These are phyloP conservation scores for Athripsodes cinereus DNA, from an alignment of 2,888 invertebrate species.

Conservation along the genomic window DNA sequence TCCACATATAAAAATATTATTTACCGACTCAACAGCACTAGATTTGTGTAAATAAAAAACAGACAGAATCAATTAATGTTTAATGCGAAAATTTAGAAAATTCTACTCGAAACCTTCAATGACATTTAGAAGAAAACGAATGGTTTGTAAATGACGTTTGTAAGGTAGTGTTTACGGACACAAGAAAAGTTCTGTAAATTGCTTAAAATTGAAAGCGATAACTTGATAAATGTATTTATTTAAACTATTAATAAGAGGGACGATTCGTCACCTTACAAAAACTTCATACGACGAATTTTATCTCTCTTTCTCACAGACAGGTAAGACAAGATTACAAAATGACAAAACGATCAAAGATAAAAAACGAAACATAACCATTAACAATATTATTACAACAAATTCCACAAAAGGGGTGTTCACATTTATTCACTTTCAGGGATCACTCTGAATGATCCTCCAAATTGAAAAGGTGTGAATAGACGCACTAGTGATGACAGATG, in stretches of 20 bases:
- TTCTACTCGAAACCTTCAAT: slow-evolving; percentile 17
- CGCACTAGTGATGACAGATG: no score
- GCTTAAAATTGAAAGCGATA: not conserved
- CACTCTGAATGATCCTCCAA: no score
- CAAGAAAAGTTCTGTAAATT: not conserved
- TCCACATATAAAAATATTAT: slow-evolving; percentile 42
- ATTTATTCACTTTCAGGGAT: no score
- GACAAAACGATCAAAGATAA: not conserved
- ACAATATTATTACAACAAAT: no score
- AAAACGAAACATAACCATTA: not conserved
- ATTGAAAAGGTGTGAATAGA: no score
- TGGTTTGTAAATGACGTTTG: not conserved
- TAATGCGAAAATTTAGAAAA: not conserved
- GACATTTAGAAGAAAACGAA: slow-evolving; percentile 17
- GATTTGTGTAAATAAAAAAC: not conserved
- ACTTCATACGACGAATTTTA: slow-evolving; percentile 1
- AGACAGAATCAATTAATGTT: not conserved
- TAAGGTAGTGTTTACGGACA: not conserved
- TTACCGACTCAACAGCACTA: not conserved
- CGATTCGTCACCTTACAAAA: not conserved
- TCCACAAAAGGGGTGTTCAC: no score
- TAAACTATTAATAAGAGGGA: not conserved
- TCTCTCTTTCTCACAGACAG: not conserved
- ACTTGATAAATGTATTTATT: not conserved
- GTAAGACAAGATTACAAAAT: not conserved